Conservation (phyloP, 2,888 invertebrate species). For the Mylabris sibirica region DNA sequence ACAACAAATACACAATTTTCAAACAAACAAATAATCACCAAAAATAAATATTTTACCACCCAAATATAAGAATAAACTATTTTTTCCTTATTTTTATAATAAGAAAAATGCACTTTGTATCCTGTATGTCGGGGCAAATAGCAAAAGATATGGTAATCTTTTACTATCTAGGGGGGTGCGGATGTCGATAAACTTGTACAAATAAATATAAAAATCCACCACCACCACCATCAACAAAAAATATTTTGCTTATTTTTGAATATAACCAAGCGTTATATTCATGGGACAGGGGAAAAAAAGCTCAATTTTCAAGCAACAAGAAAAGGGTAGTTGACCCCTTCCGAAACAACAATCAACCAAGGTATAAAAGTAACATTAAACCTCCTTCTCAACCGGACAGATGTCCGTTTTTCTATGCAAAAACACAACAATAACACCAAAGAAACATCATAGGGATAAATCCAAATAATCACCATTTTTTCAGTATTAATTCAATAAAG, state of each 20-base stretch:
- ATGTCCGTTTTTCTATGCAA: conserved; percentile 37
- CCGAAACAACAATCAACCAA: conserved; percentile 33
- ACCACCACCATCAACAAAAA: conserved; percentile 16
- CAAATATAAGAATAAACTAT: conserved; percentile 57
- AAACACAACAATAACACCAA: conserved; percentile 9
- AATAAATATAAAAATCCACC: conserved; percentile 32
- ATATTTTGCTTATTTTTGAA: not conserved
- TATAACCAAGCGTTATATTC: too few relatives aligned
- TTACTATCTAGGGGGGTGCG: conserved; percentile 46
- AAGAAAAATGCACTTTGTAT: conserved; percentile 54
- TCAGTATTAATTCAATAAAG: conserved; percentile 7
- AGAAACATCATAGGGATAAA: not conserved
- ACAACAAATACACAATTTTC: conserved; percentile 32
- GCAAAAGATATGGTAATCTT: conserved; percentile 47
- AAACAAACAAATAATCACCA: conserved; percentile 53
- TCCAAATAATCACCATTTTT: not conserved
- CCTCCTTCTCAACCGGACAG: conserved; percentile 37
- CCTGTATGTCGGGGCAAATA: conserved; percentile 54
- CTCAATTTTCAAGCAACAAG: conserved; percentile 16
- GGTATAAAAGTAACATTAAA: conserved; percentile 52
- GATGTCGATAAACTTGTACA: conserved; percentile 52
- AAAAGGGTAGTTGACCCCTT: conserved; percentile 36
- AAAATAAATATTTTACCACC: conserved; percentile 54
- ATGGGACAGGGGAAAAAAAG: too few relatives aligned
- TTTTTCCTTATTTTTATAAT: conserved; percentile 47